Conservation (phyloP, 1,140 invertebrate species). For the Zeugodacus cucurbitae region DNA sequence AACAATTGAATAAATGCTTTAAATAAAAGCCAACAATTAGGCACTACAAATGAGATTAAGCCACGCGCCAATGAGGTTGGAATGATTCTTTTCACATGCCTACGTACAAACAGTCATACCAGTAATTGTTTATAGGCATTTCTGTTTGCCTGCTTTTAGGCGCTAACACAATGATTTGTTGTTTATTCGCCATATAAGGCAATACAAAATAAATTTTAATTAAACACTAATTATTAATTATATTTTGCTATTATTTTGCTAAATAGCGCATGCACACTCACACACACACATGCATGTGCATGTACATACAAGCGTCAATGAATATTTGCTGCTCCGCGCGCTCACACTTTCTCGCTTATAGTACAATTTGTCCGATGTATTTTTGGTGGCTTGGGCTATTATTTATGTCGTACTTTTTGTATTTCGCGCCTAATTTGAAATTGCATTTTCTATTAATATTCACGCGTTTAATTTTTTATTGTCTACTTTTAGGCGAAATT, state of each 20-base stretch:
- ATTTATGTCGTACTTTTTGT: not conserved
- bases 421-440: not conserved
- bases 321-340: not conserved
- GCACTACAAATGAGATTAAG: not conserved
- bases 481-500: not conserved
- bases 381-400: not conserved
- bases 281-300: not conserved
- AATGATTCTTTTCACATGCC: not conserved
- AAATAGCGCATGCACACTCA: not conserved
- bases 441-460: not conserved
- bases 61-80: not conserved
- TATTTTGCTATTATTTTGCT: not conserved
- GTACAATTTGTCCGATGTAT: not conserved
- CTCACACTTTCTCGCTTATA: not conserved
- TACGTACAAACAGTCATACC: not conserved
- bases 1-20: not conserved
- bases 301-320: not conserved
- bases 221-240: no score
- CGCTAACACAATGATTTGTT: not conserved
- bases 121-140: no score
- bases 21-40: constrained; percentile 19
- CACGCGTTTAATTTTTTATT: not conserved
- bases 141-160: not conserved
- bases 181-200: not conserved
- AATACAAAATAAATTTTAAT: not conserved